Base-by-base conservation (phyloP, 2,113 vertebrate species). In the Chamaetylas fuelleborni region DNA sequence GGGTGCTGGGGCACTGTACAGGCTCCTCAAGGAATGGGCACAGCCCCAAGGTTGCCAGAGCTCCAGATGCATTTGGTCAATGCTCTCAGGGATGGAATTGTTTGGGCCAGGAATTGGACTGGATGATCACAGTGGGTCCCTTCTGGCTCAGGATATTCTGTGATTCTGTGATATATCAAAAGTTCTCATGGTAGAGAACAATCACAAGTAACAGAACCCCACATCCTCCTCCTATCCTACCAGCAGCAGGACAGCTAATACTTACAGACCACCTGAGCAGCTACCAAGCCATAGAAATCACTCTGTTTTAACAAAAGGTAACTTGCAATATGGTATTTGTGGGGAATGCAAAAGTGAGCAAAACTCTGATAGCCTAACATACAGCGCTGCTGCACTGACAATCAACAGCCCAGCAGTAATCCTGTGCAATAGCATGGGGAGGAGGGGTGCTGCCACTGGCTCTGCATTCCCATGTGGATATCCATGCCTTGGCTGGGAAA, bases 141-240 rank as follows among this genome's bases (percentile, higher is more conserved):
- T 31, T 7, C 43, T 14, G 0, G 42, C 60, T 48, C 34, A 50
- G 34, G 42, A 17, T 34, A 34, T 48, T 64, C 58, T 38, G 13
- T 20, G 56, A 15, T 48, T 33, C 36, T 28, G 50, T n/a, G 42
- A 34, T 20, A 8, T 4, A 70, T 15, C 4, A 3, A 8, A 47
- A 64, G n/a, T n/a, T 81, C 34, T 65, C 17, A 9, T 1, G 9
- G 48, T 8, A 42, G 33, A 48, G 33, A 80, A 16, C 2, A 12
- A 24, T 0, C 2, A 9, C 36, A 65, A 15, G 4, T 4, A 12
- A 24, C 12, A n/a, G 23, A 83, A 25, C 4, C 5, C 34, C 18
- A 14, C 0, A 4, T 24, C 26, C 38, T 2, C 0, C 36, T 50
- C n/a, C 34, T 4, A 2, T 6, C 58, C 58, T 10, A 2, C 29